A percentile compares a stretch with the other conserved stretches of the same genome.
These are phyloP conservation scores for Eospalax fontanierii DNA, from an alignment of 2,797 vertebrate species.

Conservation along the genomic window DNA sequence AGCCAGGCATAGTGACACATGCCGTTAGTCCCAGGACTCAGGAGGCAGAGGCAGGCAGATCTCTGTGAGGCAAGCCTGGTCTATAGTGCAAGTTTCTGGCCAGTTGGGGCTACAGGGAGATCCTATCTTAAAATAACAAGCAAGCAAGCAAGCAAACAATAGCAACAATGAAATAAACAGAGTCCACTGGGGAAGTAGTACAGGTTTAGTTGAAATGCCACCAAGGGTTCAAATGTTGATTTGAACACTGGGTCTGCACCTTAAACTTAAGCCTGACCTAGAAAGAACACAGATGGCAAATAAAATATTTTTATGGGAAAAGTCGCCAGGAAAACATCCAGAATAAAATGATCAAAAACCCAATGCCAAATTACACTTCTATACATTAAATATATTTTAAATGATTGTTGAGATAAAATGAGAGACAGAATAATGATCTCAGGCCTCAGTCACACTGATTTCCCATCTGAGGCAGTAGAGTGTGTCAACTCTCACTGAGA, in stretches of 20 bases:
- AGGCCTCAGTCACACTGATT: background rate
- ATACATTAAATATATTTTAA: slow-evolving; percentile 20
- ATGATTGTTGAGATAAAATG: background rate
- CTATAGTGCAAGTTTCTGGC: too few species aligned
- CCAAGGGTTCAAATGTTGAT: background rate
- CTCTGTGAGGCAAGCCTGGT: too few species aligned
- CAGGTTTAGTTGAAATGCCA: background rate
- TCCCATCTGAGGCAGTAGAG: background rate
- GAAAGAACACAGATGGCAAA: background rate
- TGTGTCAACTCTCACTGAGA: background rate
- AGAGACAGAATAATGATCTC: background rate
- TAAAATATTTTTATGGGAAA: background rate
- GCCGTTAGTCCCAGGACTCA: too few species aligned
- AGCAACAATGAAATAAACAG: background rate
- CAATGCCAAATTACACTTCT: background rate
- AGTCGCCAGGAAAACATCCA: background rate
- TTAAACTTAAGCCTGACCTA: background rate
- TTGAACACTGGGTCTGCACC: background rate
- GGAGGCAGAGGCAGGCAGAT: too few species aligned
- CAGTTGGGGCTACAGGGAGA: too few species aligned
- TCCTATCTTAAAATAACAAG: too few species aligned
- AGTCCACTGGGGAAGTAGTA: background rate
- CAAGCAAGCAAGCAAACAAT: too few species aligned
- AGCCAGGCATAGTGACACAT: background rate
- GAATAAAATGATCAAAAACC: background rate